Conservation (phyloP, 2,797 vertebrate genomes). For the Enteromius unitaeniatus region DNA sequence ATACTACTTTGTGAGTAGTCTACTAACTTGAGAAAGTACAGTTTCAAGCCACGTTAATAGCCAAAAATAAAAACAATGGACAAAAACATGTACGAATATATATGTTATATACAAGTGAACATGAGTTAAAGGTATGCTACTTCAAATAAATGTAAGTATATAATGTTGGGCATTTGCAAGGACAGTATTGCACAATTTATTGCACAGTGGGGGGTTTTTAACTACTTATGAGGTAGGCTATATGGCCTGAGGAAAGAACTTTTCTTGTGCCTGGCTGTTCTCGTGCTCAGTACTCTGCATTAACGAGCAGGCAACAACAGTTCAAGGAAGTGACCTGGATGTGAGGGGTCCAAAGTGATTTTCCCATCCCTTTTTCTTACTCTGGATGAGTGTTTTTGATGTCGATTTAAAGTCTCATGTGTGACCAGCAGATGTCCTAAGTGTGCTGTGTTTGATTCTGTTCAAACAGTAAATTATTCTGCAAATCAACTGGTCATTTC, state of each 20-base stretch:
- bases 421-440: constrained; percentile 9
- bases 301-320: not conserved
- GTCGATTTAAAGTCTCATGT: not conserved
- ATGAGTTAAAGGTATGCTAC: not conserved
- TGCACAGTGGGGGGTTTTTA: not conserved
- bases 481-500: not conserved
- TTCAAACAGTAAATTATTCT: not conserved
- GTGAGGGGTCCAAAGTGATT: not conserved
- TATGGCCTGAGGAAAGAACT: not conserved
- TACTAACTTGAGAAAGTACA: not conserved
- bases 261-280: not conserved
- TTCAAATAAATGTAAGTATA: not conserved
- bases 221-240: not conserved
- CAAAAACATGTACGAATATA: not conserved
- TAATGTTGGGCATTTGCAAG: not conserved
- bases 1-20: not conserved
- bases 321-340: not conserved
- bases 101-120: not conserved
- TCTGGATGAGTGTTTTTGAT: not conserved
- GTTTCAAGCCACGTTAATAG: not conserved
- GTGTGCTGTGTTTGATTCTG: not conserved
- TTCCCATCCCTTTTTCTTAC: not conserved
- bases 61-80: not conserved
- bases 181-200: not conserved
- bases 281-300: not conserved